Evolutionary conservation across 2,113 vertebrate species (phyloP).

Genomic region (Prunella fulvescens): DNA sequence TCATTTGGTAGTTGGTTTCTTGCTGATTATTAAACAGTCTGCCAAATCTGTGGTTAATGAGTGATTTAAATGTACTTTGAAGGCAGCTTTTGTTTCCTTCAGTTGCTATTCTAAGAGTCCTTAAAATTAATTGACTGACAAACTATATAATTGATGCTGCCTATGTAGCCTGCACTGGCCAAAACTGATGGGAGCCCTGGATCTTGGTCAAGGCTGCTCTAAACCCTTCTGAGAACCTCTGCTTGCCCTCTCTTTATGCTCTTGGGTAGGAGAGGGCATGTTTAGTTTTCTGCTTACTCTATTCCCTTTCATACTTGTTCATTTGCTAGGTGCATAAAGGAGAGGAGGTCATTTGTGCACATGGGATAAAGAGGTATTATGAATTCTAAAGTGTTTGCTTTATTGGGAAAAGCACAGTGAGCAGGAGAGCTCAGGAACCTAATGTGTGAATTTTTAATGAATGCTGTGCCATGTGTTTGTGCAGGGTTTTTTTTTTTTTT

Average conservation of each 20-base stretch:
- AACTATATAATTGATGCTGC: slow-evolving; percentile 12
- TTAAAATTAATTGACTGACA: slow-evolving; percentile 11
- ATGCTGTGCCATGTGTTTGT: slow-evolving; percentile 34
- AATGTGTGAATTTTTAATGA: slow-evolving; percentile 68
- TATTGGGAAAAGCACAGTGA: slow-evolving; percentile 46
- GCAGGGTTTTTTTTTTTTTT: neutral
- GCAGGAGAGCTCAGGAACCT: slow-evolving; percentile 26
- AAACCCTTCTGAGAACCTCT: slow-evolving; percentile 17
- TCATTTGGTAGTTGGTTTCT: neutral
- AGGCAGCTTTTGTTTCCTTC: slow-evolving; percentile 26
- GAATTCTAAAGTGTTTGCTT: slow-evolving; percentile 69
- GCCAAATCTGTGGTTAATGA: neutral
- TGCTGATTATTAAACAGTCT: neutral
- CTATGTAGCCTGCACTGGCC: neutral
- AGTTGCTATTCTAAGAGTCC: neutral
- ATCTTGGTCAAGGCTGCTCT: neutral
- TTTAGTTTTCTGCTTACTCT: slow-evolving; percentile 67
- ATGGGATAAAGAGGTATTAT: slow-evolving; percentile 66
- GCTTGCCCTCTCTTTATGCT: slow-evolving; percentile 13
- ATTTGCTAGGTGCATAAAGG: slow-evolving; percentile 61
- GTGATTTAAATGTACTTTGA: slow-evolving; percentile 20
- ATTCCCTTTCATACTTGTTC: slow-evolving; percentile 62
- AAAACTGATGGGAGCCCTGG: neutral
- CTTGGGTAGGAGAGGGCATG: slow-evolving; percentile 49
- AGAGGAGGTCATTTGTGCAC: slow-evolving; percentile 59